Evolutionary conservation across 2,888 invertebrate species (phyloP).

Genomic region (Mesodorylaimus sp.): DNA sequence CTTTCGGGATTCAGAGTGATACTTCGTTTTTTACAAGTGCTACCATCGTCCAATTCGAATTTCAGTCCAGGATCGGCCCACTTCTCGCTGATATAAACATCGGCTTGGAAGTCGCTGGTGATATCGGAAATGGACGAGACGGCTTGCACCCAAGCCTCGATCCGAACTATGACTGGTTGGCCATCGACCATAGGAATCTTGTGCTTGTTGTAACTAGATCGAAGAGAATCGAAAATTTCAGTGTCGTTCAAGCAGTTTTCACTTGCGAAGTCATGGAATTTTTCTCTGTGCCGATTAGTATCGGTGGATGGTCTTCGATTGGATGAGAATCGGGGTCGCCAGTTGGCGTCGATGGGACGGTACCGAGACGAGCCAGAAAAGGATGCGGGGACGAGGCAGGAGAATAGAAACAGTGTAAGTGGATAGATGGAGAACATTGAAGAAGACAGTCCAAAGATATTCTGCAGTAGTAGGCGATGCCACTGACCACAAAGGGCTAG

Average conservation of each 20-base stretch:
- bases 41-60: constrained; percentile 16
- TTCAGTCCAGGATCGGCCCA: constrained; percentile 26
- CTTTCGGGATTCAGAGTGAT: constrained; percentile 14
- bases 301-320: no score
- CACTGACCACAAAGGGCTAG: no score
- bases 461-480: no score
- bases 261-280: background rate
- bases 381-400: no score
- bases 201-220: constrained; percentile 29
- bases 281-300: no score
- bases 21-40: constrained; percentile 21
- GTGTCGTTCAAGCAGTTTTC: constrained; percentile 23
- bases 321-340: no score
- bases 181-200: constrained; percentile 19
- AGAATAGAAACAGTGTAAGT: no score
- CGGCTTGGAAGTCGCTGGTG: constrained; percentile 19
- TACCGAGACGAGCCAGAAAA: no score
- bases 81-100: constrained; percentile 29
- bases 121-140: constrained; percentile 13
- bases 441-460: no score
- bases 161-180: constrained; percentile 3
- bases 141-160: constrained; percentile 13
- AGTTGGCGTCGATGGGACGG: no score
- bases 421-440: no score
- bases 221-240: constrained; percentile 23